phyloP scores from a whole-genome alignment of 2,888 invertebrate species.

The Dioctria linearis region DNA sequence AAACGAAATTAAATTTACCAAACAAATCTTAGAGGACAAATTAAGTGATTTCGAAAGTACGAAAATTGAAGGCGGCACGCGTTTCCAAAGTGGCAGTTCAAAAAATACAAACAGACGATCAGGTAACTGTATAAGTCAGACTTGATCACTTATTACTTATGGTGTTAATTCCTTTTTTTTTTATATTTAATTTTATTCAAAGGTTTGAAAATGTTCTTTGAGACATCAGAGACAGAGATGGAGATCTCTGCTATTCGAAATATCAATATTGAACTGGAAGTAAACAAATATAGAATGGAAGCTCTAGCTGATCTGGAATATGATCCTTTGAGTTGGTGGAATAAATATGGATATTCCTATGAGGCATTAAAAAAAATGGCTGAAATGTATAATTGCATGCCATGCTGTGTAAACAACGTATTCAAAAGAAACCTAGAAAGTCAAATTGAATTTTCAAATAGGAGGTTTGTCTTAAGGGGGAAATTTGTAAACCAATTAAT shows the following conservation, averaged over 20 bases:
- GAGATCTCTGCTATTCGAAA: slow-evolving; percentile 44
- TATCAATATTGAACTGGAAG: slow-evolving; percentile 61
- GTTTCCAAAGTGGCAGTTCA: not conserved
- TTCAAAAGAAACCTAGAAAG: slow-evolving; percentile 53
- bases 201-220: slow-evolving; percentile 63
- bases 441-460: slow-evolving; percentile 24
- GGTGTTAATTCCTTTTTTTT: too few species aligned
- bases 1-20: slow-evolving; percentile 25
- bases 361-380: slow-evolving; percentile 62
- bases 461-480: slow-evolving; percentile 15
- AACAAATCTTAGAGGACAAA: slow-evolving; percentile 30
- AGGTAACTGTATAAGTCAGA: slow-evolving; percentile 6
- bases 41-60: not conserved
- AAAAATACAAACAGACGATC: slow-evolving; percentile 20
- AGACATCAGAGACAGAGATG: slow-evolving; percentile 56
- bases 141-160: too few species aligned
- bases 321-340: slow-evolving; percentile 65
- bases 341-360: slow-evolving; percentile 61
- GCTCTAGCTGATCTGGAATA: slow-evolving; percentile 63
- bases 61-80: not conserved
- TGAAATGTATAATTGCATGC: slow-evolving; percentile 62
- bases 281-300: slow-evolving; percentile 62
- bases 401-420: slow-evolving; percentile 61
- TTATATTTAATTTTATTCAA: slow-evolving; percentile 3
- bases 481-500: slow-evolving; percentile 31